phyloP scores from a whole-genome alignment of 2,888 invertebrate genomes.

The Tridacna crocea region DNA sequence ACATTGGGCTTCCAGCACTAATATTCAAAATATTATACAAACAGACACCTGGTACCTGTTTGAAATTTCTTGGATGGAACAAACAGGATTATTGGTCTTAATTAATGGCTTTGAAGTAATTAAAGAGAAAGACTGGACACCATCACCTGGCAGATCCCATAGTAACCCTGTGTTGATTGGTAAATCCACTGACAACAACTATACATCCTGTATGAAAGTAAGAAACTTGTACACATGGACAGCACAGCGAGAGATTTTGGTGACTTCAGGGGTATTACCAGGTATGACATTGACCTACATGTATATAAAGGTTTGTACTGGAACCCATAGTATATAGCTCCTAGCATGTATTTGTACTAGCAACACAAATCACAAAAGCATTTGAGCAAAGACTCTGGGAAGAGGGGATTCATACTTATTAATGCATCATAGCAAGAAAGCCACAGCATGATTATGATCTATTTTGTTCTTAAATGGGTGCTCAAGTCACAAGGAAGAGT shows the following conservation, averaged over 20 bases:
- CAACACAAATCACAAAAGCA: too few relatives aligned
- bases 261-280: conserved; percentile 48
- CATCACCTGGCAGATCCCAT: conserved; percentile 45
- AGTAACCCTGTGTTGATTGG: conserved; percentile 64
- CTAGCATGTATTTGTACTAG: too few relatives aligned
- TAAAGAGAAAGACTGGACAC: conserved; percentile 28
- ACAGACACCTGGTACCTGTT: conserved; percentile 57
- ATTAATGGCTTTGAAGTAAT: conserved; percentile 61
- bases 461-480: too few relatives aligned
- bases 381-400: too few relatives aligned
- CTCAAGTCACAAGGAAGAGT: too few relatives aligned
- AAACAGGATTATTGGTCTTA: conserved; percentile 53
- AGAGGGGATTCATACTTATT: too few relatives aligned
- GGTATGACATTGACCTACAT: background rate
- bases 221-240: conserved; percentile 68
- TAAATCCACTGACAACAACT: conserved; percentile 54
- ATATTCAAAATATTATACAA: conserved; percentile 45
- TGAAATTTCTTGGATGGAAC: conserved; percentile 63
- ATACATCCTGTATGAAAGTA: conserved; percentile 62
- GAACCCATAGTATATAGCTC: too few relatives aligned
- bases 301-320: background rate
- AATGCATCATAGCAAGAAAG: too few relatives aligned
- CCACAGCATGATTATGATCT: too few relatives aligned
- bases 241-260: conserved; percentile 59
- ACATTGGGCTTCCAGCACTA: conserved; percentile 58